phyloP scores from a whole-genome alignment of 2,888 invertebrate genomes.

The Baronia brevicornis region DNA sequence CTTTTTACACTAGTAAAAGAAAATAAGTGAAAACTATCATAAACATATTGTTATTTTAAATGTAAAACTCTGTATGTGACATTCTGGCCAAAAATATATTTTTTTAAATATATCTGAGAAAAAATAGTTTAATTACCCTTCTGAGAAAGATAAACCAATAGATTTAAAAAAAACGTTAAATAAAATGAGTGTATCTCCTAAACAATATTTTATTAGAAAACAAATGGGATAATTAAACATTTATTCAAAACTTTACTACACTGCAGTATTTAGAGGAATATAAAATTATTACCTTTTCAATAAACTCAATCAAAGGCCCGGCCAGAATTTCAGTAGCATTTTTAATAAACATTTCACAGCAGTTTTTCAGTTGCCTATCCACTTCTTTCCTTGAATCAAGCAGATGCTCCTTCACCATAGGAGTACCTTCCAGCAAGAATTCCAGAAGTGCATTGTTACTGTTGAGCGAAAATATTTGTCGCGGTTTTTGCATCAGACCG shows the following conservation, averaged over 20 bases:
- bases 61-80: no score
- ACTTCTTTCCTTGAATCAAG: constrained; percentile 97
- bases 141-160: no score
- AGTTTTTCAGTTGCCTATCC: constrained; percentile 91
- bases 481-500: constrained; percentile 83
- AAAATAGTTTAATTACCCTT: no score
- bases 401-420: constrained; percentile 92
- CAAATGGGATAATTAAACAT: no score
- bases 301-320: constrained; percentile 82
- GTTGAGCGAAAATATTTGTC: constrained; percentile 89
- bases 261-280: no score
- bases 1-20: constrained; percentile 2
- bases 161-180: no score
- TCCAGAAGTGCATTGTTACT: constrained; percentile 95
- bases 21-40: background rate
- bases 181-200: no score
- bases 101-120: no score
- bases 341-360: constrained; percentile 92
- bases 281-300: constrained; percentile 79
- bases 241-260: no score
- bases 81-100: no score
- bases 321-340: constrained; percentile 84
- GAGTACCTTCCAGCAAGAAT: constrained; percentile 94
- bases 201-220: no score
- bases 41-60: no score